Evolutionary conservation across 1,140 invertebrate genomes (phyloP).

Genomic region (Leguminivora glycinivorella): DNA sequence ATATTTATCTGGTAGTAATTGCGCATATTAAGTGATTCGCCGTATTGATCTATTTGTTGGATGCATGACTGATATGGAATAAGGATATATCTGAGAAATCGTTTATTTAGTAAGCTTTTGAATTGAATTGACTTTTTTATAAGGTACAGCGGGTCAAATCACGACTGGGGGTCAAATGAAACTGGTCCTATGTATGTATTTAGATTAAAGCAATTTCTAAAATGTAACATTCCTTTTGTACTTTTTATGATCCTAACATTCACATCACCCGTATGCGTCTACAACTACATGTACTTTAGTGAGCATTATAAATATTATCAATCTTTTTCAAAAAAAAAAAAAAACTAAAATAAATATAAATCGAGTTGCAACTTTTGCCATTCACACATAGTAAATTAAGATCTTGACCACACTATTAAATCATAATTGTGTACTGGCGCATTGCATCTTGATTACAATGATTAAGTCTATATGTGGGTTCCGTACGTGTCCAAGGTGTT

Average conservation of each 20-base stretch:
- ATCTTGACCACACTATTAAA: background rate
- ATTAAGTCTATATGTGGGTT: conserved; percentile 4
- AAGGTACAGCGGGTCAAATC: too few relatives aligned
- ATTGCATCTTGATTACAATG: background rate
- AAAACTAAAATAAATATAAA: background rate
- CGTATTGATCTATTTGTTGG: background rate
- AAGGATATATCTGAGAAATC: conserved; percentile 12
- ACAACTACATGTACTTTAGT: too few relatives aligned
- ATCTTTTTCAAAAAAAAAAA: too few relatives aligned
- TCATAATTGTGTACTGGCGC: background rate
- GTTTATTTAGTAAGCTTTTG: background rate
- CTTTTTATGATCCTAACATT: too few relatives aligned
- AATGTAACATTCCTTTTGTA: too few relatives aligned
- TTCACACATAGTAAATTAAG: background rate
- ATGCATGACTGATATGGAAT: background rate
- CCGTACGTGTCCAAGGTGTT: background rate
- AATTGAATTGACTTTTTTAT: background rate
- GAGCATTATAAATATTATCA: too few relatives aligned
- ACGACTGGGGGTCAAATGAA: too few relatives aligned
- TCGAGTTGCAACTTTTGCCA: background rate
- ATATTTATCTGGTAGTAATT: conserved; percentile 11
- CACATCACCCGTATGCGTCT: too few relatives aligned
- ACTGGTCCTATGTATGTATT: too few relatives aligned
- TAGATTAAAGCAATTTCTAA: too few relatives aligned
- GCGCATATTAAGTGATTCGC: conserved; percentile 11